Evolutionary conservation across 2,797 vertebrate genomes (phyloP).

Genomic region (Muraenolepis orangiensis): DNA sequence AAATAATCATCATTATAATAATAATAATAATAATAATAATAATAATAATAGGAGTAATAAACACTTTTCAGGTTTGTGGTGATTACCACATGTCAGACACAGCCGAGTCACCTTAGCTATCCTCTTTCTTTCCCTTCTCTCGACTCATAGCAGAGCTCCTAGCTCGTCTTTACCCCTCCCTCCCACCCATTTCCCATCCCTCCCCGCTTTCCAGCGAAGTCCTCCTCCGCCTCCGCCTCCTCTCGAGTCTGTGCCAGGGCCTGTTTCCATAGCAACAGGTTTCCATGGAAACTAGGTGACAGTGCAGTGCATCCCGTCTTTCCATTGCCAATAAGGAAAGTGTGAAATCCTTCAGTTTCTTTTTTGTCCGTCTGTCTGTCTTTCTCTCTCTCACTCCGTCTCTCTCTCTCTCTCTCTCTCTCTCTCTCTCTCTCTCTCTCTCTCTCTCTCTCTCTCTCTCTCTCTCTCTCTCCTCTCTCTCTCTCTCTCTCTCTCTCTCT

Average conservation of each 20-base stretch:
- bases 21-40: background rate
- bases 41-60: background rate
- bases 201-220: constrained; percentile 12
- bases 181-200: constrained; percentile 15
- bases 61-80: background rate
- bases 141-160: too few relatives aligned
- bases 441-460: constrained; percentile 4
- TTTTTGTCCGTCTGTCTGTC: constrained; percentile 17
- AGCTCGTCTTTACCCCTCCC: too few relatives aligned
- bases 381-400: constrained; percentile 5
- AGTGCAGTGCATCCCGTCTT: constrained; percentile 67
- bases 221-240: constrained; percentile 42
- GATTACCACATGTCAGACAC: background rate
- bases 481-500: background rate
- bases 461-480: background rate
- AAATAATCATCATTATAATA: too few relatives aligned
- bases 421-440: background rate
- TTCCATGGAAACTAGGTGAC: constrained; percentile 81
- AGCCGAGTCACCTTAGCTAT: background rate
- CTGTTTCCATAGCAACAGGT: constrained; percentile 80
- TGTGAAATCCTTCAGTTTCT: constrained; percentile 45
- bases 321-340: constrained; percentile 48
- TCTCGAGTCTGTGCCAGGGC: constrained; percentile 60
- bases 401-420: background rate
- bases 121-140: constrained; percentile 17